phyloP scores from a whole-genome alignment of 1,140 invertebrate genomes.

The Triops longicaudatus region DNA sequence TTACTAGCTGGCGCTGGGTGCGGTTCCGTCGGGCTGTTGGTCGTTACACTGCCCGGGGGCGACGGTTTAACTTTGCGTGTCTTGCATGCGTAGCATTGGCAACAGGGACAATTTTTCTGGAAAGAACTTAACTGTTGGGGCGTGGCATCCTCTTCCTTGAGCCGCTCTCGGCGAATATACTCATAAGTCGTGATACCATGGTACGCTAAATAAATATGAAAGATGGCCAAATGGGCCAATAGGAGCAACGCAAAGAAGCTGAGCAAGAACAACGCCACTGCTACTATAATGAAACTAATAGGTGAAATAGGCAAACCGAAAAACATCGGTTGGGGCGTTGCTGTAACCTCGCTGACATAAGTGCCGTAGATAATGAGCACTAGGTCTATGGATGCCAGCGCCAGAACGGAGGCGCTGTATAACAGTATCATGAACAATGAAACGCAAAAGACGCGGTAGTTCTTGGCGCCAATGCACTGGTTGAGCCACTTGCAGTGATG shows the following conservation, averaged over 20 bases:
- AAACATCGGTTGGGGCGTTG: slow-evolving; percentile 28
- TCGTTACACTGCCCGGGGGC: not conserved
- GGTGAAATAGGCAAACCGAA: slow-evolving; percentile 35
- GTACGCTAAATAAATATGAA: slow-evolving; percentile 77
- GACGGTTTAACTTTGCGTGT: not conserved
- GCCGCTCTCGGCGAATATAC: slow-evolving; percentile 44
- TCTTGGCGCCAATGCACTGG: slow-evolving; percentile 84
- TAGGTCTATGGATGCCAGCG: slow-evolving; percentile 58
- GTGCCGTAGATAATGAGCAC: slow-evolving; percentile 37
- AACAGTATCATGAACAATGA: slow-evolving; percentile 66
- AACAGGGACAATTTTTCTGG: slow-evolving; percentile 21
- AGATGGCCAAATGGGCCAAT: slow-evolving; percentile 77
- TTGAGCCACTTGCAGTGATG: slow-evolving; percentile 83
- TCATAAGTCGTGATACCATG: slow-evolving; percentile 82
- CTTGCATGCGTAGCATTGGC: slow-evolving; percentile 11
- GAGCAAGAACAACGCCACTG: slow-evolving; percentile 43
- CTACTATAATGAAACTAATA: slow-evolving; percentile 38
- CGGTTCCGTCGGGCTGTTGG: not conserved
- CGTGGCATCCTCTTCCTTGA: not conserved
- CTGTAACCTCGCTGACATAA: not conserved
- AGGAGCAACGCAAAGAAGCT: slow-evolving; percentile 66
- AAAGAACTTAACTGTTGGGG: not conserved
- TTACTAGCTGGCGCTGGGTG: not conserved
- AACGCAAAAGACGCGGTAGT: slow-evolving; percentile 77
- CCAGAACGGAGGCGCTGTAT: slow-evolving; percentile 52